Evolutionary conservation across 1,140 invertebrate species (phyloP).

Genomic region (Teleopsis dalmanni): DNA sequence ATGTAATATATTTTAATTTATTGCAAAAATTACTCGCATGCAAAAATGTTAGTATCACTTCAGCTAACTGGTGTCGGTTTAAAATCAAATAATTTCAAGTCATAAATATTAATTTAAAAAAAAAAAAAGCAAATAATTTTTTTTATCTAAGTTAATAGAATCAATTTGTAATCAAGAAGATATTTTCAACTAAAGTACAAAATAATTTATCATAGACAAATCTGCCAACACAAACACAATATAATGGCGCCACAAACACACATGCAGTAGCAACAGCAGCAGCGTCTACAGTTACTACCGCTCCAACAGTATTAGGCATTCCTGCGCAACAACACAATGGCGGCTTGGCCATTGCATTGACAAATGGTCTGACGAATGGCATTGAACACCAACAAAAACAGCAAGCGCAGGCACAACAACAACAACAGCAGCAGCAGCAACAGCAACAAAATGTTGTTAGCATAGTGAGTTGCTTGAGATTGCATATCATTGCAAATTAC

Average conservation of each 20-base stretch:
- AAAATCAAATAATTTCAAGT: slow-evolving; percentile 6
- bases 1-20: too few relatives aligned
- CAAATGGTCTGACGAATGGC: slow-evolving; percentile 26
- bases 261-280: slow-evolving; percentile 6
- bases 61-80: too few relatives aligned
- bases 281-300: slow-evolving; percentile 18
- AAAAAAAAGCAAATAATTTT: slow-evolving; percentile 11
- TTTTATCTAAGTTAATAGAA: too few relatives aligned
- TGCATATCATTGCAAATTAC: too few relatives aligned
- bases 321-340: slow-evolving; percentile 9
- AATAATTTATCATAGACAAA: slow-evolving; percentile 44
- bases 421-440: slow-evolving; percentile 19
- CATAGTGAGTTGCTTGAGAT: slow-evolving; percentile 41
- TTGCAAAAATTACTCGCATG: too few relatives aligned
- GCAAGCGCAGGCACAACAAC: slow-evolving; percentile 26
- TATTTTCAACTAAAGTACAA: slow-evolving; percentile 25
- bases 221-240: slow-evolving; percentile 34
- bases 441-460: slow-evolving; percentile 33
- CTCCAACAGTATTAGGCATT: slow-evolving; percentile 1
- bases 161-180: too few relatives aligned
- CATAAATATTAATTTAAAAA: not conserved
- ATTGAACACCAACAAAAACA: slow-evolving; percentile 9
- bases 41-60: too few relatives aligned
- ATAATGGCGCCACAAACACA: slow-evolving; percentile 10
- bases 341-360: slow-evolving; percentile 17